phyloP scores from a whole-genome alignment of 2,113 vertebrate genomes.

The Otocyon megalotis region DNA sequence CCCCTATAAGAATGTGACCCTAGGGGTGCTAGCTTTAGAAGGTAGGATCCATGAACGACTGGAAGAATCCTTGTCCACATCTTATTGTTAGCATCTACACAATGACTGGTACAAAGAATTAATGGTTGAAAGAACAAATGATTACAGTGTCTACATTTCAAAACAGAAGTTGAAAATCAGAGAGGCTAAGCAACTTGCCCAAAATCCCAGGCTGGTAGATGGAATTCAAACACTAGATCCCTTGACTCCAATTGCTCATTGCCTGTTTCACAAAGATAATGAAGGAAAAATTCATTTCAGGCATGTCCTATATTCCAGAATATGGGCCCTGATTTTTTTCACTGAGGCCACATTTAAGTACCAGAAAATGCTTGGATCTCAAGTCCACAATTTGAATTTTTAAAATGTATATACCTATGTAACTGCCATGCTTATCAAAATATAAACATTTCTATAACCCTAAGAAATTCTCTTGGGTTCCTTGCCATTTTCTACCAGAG shows the following conservation, averaged over 20 bases:
- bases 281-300: background rate
- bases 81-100: background rate
- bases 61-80: background rate
- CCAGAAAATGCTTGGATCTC: background rate
- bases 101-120: background rate
- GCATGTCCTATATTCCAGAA: background rate
- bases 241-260: background rate
- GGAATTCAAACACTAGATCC: background rate
- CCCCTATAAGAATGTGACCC: fast-evolving
- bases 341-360: background rate
- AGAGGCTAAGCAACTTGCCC: background rate
- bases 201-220: background rate
- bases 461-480: background rate
- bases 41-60: background rate
- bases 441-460: background rate
- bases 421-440: background rate
- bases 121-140: background rate
- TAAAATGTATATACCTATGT: background rate
- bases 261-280: background rate
- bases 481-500: background rate
- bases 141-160: background rate
- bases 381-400: background rate
- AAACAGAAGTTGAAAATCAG: conserved; percentile 21
- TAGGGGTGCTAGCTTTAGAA: background rate
- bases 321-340: background rate